Evolutionary conservation across 1,140 invertebrate species (phyloP).

Genomic region (Oscheius sp.): DNA sequence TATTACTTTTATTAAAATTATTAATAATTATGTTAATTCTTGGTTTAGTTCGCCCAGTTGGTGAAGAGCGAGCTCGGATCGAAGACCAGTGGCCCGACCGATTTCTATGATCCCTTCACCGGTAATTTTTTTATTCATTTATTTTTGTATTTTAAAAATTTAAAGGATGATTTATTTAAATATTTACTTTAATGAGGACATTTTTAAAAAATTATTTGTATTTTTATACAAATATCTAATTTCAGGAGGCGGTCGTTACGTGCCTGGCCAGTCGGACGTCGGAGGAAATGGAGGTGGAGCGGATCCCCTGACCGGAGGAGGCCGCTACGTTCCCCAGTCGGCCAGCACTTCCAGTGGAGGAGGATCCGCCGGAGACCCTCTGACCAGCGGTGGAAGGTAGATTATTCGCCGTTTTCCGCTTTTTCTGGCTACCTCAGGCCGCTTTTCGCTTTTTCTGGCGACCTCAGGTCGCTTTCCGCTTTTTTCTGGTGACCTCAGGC

Average conservation of each 20-base stretch:
- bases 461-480: too few species aligned
- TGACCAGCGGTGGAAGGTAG: conserved; percentile 21
- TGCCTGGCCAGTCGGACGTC: not conserved
- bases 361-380: conserved; percentile 9
- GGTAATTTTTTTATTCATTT: conserved; percentile 45
- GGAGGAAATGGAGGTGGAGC: conserved; percentile 17
- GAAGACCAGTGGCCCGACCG: conserved; percentile 2
- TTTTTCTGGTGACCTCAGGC: too few species aligned
- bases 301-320: conserved; percentile 67
- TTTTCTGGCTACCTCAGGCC: too few species aligned
- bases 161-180: not conserved
- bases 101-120: conserved; percentile 64
- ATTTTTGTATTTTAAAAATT: not conserved
- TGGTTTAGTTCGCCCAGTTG: conserved; percentile 64
- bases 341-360: not conserved
- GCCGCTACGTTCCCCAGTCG: conserved; percentile 70
- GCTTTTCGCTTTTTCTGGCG: too few species aligned
- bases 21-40: conserved; percentile 23
- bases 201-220: not conserved
- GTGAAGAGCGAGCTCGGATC: conserved; percentile 19
- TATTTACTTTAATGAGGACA: not conserved
- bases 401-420: not conserved
- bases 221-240: conserved; percentile 54
- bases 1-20: too few species aligned
- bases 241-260: conserved; percentile 46